Evolutionary conservation across 2,797 vertebrate genomes (phyloP), one percentile per base, ranked within the genome.

Genomic region (Myotis daubentonii): DNA sequence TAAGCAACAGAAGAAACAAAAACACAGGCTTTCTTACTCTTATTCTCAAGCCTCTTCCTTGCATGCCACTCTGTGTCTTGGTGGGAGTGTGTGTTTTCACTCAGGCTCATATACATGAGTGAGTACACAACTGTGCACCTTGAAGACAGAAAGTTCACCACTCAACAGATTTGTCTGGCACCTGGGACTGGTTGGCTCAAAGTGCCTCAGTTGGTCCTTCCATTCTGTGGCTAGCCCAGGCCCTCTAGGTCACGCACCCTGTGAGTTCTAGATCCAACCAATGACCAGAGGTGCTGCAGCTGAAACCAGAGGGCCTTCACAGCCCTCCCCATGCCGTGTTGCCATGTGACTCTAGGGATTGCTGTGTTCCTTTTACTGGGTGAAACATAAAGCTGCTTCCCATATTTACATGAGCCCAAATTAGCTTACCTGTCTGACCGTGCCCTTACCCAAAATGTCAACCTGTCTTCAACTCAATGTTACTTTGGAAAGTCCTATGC

Each of bases 381-480:
- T 66, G 90, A 89, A 95, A 74, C 13, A n/a, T 47, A 91, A 92
- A 81, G 8, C 55, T 65, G 28, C 66, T 95, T 94, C 88, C n/a
- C 25, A 30, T 38, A 89, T 93, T 85, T 81, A 75, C 28, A 66
- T 36, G 7, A 91, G 2, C 33, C 72, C 79, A 75, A 91, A 94
- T 92, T 94, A 84, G 36, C 71, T 96, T 94, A 93, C 28, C 82
- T 96, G 95, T 82, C 33, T 49, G 38, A 95, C 62, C 33, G 66
- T 62, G 87, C n/a, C 47, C 66, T 92, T 89, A 89, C 23, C 66
- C 44, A 91, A 97, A 96, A 95, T 95, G 93, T 97, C 95, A 96
- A 55, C 28, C 66, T 95, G 57, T 80, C 93, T 93, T 89, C 68
- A 89, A 87, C 23, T 57, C 53, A 53, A 3, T 49, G 25, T 91